Percentiles rank a stretch among this genome's conserved stretches.
Conservation (phyloP, 2,888 invertebrate species). For the Tanypteryx hageni region DNA sequence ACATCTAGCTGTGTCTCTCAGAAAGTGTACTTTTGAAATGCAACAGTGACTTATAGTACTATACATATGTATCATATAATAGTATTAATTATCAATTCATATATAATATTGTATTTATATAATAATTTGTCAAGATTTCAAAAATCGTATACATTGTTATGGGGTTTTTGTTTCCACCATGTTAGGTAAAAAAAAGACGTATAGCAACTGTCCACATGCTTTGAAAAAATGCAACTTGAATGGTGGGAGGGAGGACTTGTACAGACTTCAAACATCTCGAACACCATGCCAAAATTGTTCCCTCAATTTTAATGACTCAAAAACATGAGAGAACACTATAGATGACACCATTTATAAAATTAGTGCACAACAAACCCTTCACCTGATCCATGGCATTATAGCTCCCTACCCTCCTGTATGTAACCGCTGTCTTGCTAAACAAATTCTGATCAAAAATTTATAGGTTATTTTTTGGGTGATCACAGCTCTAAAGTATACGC, state of each 20-base stretch:
- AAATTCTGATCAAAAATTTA: conserved; percentile 59
- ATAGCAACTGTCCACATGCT: conserved; percentile 62
- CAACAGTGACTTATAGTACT: conserved; percentile 64
- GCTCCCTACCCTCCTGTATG: conserved; percentile 49
- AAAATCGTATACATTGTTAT: conserved; percentile 66
- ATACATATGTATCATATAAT: conserved; percentile 61
- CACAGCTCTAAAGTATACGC: conserved; percentile 64
- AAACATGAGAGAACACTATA: not conserved
- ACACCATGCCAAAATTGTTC: not conserved
- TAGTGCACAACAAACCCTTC: not conserved
- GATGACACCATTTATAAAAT: not conserved
- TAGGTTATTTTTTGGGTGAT: conserved; percentile 58
- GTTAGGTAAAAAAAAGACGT: conserved; percentile 64
- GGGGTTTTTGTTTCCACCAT: conserved; percentile 64
- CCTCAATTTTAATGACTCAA: not conserved
- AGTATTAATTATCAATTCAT: conserved; percentile 60
- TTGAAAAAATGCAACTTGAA: conserved; percentile 52
- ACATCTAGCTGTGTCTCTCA: conserved; percentile 58
- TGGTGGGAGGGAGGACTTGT: conserved; percentile 45
- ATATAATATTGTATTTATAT: conserved; percentile 64
- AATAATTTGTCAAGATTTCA: conserved; percentile 65
- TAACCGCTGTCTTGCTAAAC: conserved; percentile 50
- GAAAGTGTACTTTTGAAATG: conserved; percentile 64
- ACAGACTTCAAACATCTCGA: not conserved
- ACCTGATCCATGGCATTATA: not conserved